Base-by-base conservation (phyloP, 2,888 invertebrate species). In the Ditula angustiorana region DNA sequence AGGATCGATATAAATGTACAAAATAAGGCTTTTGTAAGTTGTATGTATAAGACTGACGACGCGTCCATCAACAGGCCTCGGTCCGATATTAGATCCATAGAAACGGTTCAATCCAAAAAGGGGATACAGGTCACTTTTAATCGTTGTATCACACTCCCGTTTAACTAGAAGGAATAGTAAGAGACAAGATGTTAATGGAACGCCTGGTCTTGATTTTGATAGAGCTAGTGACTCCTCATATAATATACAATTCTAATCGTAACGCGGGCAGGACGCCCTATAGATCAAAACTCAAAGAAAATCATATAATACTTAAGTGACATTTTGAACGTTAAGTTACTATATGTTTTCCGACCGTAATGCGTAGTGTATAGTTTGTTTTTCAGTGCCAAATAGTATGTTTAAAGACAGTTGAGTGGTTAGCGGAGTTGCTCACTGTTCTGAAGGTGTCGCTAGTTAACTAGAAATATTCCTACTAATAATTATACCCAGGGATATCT, bases 301-400 rank as follows among this genome's bases (percentile, higher is more conserved):
- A 37, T 28, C 50, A 49, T 55, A 61, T 55, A 35, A 30, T 13
- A 47, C 3, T 26, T 63, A 50, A 52, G 50, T 50, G 24, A 50
- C 49, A 52, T 52, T 62, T 50, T 57, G 41, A 62, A 47, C 28
- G 41, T 57, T 58, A 58, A 57, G 57, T 63, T 63, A 58, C 47
- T 55, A 52, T 46, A 41, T 62, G 57, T 52, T 58, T 63, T 52
- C 58, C 49, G 33, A 52, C 63, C 58, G 41, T 58, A 58, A 44
- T 50, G 50, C 57, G 58, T 58, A 63, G 58, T 52, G 44, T 61
- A 53, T 57, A 62, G 66, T 57, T 74, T 77, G 72, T 19, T 50
- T 70, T 75, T 75, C 78, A 80, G 84, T 84, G 83, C 83, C 83
- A 84, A 84, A 83, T 80, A 80, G 72, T 80, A 76, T 68, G 74